These are phyloP conservation scores for Pristionchus maxplancki DNA, from an alignment of 2,888 invertebrate species.

Conservation along the genomic window DNA sequence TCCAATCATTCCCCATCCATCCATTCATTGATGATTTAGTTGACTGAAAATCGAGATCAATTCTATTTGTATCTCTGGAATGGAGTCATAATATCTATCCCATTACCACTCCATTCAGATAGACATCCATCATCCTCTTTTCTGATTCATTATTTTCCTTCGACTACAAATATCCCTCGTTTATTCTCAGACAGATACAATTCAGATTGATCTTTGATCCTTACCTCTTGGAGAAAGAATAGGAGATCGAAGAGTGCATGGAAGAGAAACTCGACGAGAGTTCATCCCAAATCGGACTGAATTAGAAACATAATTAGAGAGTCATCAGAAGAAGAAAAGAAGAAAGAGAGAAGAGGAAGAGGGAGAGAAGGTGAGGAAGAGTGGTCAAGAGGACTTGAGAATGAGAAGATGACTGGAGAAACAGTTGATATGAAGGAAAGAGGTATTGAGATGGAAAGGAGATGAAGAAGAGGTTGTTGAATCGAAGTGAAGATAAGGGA, in stretches of 20 bases:
- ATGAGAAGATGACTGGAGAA: constrained; percentile 8
- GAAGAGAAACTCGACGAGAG: constrained; percentile 48
- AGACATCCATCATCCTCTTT: constrained; percentile 4
- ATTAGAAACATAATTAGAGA: neutral
- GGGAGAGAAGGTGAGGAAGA: neutral
- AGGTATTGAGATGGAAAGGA: neutral
- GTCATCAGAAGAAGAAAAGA: neutral
- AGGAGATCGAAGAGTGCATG: constrained; percentile 44
- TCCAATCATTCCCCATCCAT: neutral
- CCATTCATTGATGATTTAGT: neutral
- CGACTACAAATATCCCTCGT: neutral
- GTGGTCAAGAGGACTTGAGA: constrained; percentile 23
- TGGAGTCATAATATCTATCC: neutral
- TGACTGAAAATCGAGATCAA: neutral
- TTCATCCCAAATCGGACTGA: constrained; percentile 37
- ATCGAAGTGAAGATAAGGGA: neutral
- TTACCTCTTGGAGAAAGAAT: constrained; percentile 36
- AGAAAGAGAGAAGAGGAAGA: neutral
- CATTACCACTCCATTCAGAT: neutral
- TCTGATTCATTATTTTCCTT: neutral
- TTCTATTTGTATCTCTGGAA: neutral
- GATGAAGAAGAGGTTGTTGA: neutral
- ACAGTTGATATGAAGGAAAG: constrained; percentile 31
- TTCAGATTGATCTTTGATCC: neutral
- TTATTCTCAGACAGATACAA: neutral